Base-by-base conservation (phyloP, 2,797 vertebrate genomes). In the Schizopygopsis pylzovi region DNA sequence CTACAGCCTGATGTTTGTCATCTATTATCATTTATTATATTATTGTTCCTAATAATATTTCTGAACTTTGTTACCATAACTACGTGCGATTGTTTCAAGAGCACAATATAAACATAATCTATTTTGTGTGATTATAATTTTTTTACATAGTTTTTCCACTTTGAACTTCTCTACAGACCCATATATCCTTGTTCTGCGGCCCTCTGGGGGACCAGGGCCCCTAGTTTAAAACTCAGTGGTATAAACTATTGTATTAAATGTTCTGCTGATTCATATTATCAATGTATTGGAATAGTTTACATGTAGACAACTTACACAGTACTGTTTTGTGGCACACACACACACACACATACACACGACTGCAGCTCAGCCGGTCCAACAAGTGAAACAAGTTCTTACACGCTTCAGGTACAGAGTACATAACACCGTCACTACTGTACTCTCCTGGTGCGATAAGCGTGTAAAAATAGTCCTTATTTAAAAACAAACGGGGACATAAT, bases 351-450 rank as follows among this genome's bases (percentile, higher is more conserved):
- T 37, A 41, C 7, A 41, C 8, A 47, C 59, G 70, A 88, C 83
- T 88, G 83, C 84, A 59, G 86, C 61, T 47, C 63, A 86, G 68
- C 90, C 20, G 61, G 90, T 89, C 72, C 33, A 86, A 88, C 91
- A 43, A 81, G 91, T 85, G 76, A 47, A 89, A 89, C 91, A 91
- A 85, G 91, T 89, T 90, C 85, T 63, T 82, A 87, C 87, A 89
- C 39, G 91, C 82, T 84, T 75, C 37, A 72, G 54, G 49, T 45
- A 37, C 81, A 78, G 67, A 67, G 76, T 7, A 16, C 82, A 87
- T 85, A 84, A 80, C 79, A 87, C 83, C 33, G 82, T 52, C 43
- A 54, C 39, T 47, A 54, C 10, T 25, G 15, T 33, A 2, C 33
- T 33, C 2, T 39, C 68, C 67, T 81, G 80, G 82, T 47, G 84